Evolutionary conservation across 2,113 vertebrate genomes (phyloP), one percentile per base, ranked within the genome.

Genomic region (Speoplatyrhinus poulsoni): DNA sequence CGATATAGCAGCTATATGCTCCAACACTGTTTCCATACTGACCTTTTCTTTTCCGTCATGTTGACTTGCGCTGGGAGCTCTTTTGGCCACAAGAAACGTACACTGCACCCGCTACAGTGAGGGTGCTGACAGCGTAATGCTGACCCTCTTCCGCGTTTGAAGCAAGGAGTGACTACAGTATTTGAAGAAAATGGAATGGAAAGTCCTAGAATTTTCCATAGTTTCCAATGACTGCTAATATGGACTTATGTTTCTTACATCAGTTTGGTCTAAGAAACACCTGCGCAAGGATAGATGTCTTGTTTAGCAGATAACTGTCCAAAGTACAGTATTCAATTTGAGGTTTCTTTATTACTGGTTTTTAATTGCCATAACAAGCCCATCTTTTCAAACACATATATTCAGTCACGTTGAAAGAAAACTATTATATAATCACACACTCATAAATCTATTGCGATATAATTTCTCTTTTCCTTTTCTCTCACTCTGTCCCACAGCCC

Each of bases 1-100:
- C 89, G 83, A 89, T 86, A 85, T 83, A 86, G 85, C 53, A 88
- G 84, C 78, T 81, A 86, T 81, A 86, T 85, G 0, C 0, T 84
- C 77, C 59, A 64, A 67, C 63, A 79, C 56, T 71, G 11, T 77
- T 75, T 80, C 60, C 68, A 69, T 72, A 15, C 13, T 66, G 69
- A 81, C 72, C 62, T 72, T 82, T 73, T 76, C 62, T 72, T 82
- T 73, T 76, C 65, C 69, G 61, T 65, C 66, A 11, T 9, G 66
- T 60, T 75, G 62, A 58, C 72, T 79, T 73, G 71, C 67, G 66
- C 66, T 4, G 0, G n/a, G 19, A 70, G 50, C 54, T 72, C 48
- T 62, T 71, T 67, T n/a, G 17, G 64, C 41, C 65, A 70, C 33
- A 62, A 71, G 46, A 60, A 50, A 65, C 58, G 48, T 65, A 53